Conservation (phyloP, 2,113 vertebrate genomes). For the Pseudorectes ferrugineus region DNA sequence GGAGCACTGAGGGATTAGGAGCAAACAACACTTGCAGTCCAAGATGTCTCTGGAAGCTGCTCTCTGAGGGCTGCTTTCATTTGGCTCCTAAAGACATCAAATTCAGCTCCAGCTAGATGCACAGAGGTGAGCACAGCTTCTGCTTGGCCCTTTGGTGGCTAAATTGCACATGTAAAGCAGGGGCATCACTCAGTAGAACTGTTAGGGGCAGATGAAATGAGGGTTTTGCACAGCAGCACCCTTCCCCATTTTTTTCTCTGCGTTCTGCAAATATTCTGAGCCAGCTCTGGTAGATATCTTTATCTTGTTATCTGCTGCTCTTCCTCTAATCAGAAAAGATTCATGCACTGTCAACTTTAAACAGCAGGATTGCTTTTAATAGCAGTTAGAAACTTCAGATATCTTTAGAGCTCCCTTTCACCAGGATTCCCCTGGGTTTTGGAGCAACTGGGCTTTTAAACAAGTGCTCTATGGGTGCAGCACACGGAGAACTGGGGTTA, state of each 20-base stretch:
- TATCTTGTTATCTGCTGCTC: conserved; percentile 3
- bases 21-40: neutral
- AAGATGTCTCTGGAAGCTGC: neutral
- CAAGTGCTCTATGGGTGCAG: neutral
- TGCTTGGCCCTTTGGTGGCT: neutral
- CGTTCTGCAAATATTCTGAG: neutral
- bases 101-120: neutral
- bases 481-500: neutral
- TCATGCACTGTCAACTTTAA: neutral
- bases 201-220: neutral
- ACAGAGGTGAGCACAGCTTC: neutral
- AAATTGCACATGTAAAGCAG: neutral
- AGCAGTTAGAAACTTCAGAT: neutral
- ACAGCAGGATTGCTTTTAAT: conserved; percentile 14
- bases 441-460: neutral
- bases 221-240: neutral
- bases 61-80: neutral
- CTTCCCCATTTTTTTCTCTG: neutral
- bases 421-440: neutral
- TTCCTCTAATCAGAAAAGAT: conserved; percentile 24
- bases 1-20: neutral
- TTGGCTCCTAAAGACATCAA: neutral
- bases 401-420: neutral
- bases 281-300: neutral
- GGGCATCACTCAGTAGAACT: neutral